Evolutionary conservation across 2,113 vertebrate genomes (phyloP).

Genomic region (Axis porcinus): DNA sequence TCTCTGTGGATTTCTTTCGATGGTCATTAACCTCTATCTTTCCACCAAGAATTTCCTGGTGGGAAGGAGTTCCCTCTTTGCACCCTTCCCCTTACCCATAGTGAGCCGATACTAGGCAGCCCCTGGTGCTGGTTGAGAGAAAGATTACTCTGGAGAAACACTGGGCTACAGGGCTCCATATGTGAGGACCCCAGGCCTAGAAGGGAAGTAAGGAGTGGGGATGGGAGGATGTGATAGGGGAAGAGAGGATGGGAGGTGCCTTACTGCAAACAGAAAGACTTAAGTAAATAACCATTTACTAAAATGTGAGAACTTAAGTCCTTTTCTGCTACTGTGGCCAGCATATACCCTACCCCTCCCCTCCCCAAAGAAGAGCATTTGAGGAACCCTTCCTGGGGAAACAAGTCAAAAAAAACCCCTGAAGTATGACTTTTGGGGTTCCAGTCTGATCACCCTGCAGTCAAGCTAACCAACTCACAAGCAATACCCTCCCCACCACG

Average conservation of each 20-base stretch:
- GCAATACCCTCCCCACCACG: accelerated
- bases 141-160: neutral
- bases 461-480: neutral
- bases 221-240: neutral
- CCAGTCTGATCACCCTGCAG: neutral
- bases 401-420: neutral
- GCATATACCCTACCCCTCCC: neutral
- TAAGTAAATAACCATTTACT: neutral
- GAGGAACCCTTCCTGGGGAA: neutral
- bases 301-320: neutral
- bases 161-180: neutral
- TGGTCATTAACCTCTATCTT: neutral
- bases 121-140: neutral
- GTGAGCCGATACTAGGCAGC: neutral
- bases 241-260: neutral
- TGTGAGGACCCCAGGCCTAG: neutral
- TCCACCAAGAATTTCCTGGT: neutral
- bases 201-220: too few relatives aligned
- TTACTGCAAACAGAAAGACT: neutral
- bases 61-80: neutral
- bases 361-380: neutral
- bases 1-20: neutral
- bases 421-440: neutral
- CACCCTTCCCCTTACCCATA: neutral
- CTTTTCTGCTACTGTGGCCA: neutral